Percentiles rank a stretch among this genome's conserved stretches.
phyloP scores from a whole-genome alignment of 2,113 vertebrate species.

The Periophthalmus modestus region DNA sequence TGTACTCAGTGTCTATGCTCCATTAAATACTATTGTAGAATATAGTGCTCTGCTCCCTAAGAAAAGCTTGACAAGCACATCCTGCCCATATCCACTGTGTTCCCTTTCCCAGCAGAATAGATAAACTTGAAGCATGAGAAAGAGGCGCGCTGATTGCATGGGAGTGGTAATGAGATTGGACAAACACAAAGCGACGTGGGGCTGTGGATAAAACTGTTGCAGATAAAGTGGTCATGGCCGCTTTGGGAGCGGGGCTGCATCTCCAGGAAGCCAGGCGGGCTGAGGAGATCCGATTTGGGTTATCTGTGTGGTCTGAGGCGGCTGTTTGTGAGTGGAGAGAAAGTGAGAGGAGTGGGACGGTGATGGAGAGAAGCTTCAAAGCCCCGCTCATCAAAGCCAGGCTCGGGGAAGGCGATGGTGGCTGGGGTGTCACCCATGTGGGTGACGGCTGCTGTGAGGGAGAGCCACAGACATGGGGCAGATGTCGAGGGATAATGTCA shows the following conservation, averaged over 20 bases:
- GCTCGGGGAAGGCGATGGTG: slow-evolving; percentile 39
- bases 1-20: too few relatives aligned
- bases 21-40: not conserved
- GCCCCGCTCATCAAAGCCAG: slow-evolving; percentile 52
- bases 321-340: slow-evolving; percentile 33
- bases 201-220: slow-evolving; percentile 28
- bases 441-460: slow-evolving; percentile 7
- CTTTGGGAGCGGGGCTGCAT: slow-evolving; percentile 29
- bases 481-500: slow-evolving; percentile 15
- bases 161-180: slow-evolving; percentile 40
- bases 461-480: slow-evolving; percentile 13
- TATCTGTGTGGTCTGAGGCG: slow-evolving; percentile 53
- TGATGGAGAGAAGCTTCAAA: slow-evolving; percentile 58
- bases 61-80: slow-evolving; percentile 9
- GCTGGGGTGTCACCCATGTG: slow-evolving; percentile 34
- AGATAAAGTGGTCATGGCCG: slow-evolving; percentile 37
- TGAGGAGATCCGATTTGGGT: slow-evolving; percentile 57
- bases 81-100: slow-evolving; percentile 26
- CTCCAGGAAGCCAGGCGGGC: slow-evolving; percentile 39
- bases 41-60: not conserved
- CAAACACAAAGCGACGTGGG: slow-evolving; percentile 18
- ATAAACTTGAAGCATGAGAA: slow-evolving; percentile 27
- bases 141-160: slow-evolving; percentile 18
- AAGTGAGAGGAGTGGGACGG: slow-evolving; percentile 22
- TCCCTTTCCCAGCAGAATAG: slow-evolving; percentile 14